Conservation (phyloP, 2,888 invertebrate species). For the Panopea generosa region DNA sequence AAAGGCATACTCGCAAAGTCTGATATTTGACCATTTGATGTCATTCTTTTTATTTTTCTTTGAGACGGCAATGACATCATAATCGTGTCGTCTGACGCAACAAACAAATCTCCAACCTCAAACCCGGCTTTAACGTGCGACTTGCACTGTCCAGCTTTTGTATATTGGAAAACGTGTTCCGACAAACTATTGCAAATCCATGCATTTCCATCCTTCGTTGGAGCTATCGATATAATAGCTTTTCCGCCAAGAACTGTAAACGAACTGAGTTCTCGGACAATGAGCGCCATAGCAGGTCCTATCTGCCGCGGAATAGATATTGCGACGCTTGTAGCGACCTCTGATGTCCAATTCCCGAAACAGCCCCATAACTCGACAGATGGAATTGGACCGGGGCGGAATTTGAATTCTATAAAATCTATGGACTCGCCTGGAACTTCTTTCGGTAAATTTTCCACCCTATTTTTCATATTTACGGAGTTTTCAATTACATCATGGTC, state of each 20-base stretch:
- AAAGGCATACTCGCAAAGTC: conserved; percentile 53
- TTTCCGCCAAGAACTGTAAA: conserved; percentile 57
- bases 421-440: conserved; percentile 57
- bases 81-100: conserved; percentile 52
- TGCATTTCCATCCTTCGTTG: conserved; percentile 55
- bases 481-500: conserved; percentile 65
- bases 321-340: conserved; percentile 54
- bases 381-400: conserved; percentile 58
- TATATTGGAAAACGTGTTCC: conserved; percentile 56
- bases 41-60: conserved; percentile 55
- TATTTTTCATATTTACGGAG: conserved; percentile 54
- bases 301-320: conserved; percentile 57
- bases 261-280: conserved; percentile 56
- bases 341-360: conserved; percentile 63
- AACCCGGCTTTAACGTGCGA: conserved; percentile 49
- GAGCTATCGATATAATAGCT: conserved; percentile 61
- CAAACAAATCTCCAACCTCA: conserved; percentile 58
- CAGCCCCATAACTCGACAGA: conserved; percentile 57
- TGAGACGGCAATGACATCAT: conserved; percentile 63
- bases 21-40: conserved; percentile 48
- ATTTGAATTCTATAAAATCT: conserved; percentile 61
- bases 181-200: conserved; percentile 64
- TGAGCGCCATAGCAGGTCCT: conserved; percentile 60
- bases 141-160: conserved; percentile 52
- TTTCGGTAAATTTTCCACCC: conserved; percentile 55